Percentiles rank a stretch among this genome's conserved stretches.
phyloP scores from a whole-genome alignment of 2,113 vertebrate genomes.

The Phoenicopterus ruber region DNA sequence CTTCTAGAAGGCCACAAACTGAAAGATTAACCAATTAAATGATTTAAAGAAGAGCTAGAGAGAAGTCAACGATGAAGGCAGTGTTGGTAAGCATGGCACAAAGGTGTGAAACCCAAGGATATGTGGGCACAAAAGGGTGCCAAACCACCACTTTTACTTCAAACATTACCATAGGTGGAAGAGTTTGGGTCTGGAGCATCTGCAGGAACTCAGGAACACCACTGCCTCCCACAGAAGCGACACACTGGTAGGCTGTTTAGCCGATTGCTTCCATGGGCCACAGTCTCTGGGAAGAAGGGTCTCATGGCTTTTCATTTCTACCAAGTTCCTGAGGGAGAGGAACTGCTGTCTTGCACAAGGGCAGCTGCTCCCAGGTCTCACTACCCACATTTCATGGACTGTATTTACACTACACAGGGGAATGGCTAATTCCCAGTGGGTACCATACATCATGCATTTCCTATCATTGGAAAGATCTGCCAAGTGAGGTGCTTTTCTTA shows the following conservation, averaged over 20 bases:
- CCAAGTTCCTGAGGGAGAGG: not conserved
- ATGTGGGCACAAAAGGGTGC: not conserved
- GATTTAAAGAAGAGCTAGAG: not conserved
- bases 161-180: not conserved
- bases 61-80: not conserved
- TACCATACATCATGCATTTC: not conserved
- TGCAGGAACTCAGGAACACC: not conserved
- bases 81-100: fast-evolving
- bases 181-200: not conserved
- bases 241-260: not conserved
- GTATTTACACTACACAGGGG: no score
- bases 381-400: not conserved
- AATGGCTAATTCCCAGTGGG: not conserved
- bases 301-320: not conserved
- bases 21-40: not conserved
- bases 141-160: not conserved
- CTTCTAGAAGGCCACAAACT: not conserved
- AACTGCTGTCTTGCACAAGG: not conserved
- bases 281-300: not conserved
- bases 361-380: not conserved
- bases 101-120: not conserved
- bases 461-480: not conserved
- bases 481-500: not conserved
- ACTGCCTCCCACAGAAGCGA: not conserved
- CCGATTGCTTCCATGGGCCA: not conserved